phyloP scores from a whole-genome alignment of 2,797 vertebrate genomes.

The Hyperoplus lanceolatus region DNA sequence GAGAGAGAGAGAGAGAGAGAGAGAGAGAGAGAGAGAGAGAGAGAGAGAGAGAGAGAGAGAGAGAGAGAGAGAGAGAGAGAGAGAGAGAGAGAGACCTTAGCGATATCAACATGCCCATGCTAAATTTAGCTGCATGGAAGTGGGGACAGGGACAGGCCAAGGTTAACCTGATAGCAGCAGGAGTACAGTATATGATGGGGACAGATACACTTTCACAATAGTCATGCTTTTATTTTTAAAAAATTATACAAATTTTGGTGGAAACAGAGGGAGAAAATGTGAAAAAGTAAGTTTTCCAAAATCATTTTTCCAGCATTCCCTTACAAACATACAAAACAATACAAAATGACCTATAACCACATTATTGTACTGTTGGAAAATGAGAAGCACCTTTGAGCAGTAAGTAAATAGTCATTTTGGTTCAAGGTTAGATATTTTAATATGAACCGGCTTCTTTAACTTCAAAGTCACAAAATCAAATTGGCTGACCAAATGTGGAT shows the following conservation, averaged over 20 bases:
- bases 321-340: no score
- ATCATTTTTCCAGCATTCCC: no score
- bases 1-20: not conserved
- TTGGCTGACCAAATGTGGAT: no score
- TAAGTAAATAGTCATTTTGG: not conserved
- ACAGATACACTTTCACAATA: not conserved
- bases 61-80: not conserved
- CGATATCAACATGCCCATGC: not conserved
- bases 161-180: not conserved
- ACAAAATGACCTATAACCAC: not conserved
- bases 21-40: not conserved
- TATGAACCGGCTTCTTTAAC: not conserved
- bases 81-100: not conserved
- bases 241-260: not conserved
- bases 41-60: not conserved
- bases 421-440: not conserved
- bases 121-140: constrained; percentile 15
- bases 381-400: not conserved
- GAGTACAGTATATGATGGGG: not conserved
- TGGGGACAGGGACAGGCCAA: constrained; percentile 4
- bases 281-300: no score
- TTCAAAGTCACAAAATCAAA: not conserved
- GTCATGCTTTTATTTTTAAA: not conserved
- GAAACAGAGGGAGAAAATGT: not conserved
- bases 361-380: not conserved